Percentiles rank a stretch among this genome's conserved stretches.
Conservation (phyloP, 2,113 vertebrate genomes). For the Hoplias malabaricus region DNA sequence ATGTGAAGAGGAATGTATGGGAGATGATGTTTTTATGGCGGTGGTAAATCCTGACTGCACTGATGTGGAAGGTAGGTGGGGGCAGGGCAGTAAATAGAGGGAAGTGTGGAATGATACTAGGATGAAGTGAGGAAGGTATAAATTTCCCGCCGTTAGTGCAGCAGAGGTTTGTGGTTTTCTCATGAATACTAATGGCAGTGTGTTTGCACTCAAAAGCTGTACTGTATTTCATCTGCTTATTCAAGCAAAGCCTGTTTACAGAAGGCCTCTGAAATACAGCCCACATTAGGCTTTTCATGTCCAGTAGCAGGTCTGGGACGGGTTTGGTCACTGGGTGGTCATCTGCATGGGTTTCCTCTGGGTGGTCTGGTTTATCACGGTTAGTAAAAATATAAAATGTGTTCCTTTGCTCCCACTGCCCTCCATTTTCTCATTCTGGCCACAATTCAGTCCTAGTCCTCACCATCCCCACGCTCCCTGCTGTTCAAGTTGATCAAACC, state of each 20-base stretch:
- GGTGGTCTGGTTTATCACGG: too few relatives aligned
- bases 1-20: background rate
- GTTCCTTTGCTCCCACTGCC: too few relatives aligned
- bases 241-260: background rate
- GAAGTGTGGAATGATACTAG: background rate
- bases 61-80: background rate
- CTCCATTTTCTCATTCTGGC: too few relatives aligned
- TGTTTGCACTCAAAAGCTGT: background rate
- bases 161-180: background rate
- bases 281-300: background rate
- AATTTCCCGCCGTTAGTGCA: background rate
- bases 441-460: too few relatives aligned
- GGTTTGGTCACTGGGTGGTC: too few relatives aligned
- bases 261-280: background rate
- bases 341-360: too few relatives aligned
- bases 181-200: background rate
- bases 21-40: background rate
- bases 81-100: background rate
- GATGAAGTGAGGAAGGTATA: background rate
- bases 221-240: background rate
- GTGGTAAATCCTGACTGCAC: background rate
- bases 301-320: too few relatives aligned
- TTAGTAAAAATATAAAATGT: too few relatives aligned
- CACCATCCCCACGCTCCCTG: too few relatives aligned
- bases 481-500: too few relatives aligned